Base-by-base conservation (phyloP, 2,113 vertebrate genomes). In the Proteles cristata region DNA sequence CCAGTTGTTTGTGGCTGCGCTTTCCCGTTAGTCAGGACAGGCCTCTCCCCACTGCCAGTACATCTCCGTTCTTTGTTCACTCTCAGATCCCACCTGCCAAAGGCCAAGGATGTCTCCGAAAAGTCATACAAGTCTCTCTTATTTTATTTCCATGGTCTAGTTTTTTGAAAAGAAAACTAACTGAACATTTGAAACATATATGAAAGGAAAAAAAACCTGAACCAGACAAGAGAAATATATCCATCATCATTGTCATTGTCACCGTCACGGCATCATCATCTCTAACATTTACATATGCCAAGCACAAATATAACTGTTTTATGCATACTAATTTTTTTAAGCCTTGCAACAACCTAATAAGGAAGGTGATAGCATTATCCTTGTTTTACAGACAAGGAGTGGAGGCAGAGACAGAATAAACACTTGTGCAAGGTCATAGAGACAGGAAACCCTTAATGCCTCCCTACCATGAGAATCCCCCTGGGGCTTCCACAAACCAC, bases 181-280 rank as follows among this genome's bases (percentile, higher is more conserved):
- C 9, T 79, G 31, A 92, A 92, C 14, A 90, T 81, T 83, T 93
- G 55, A 97, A 95, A 94, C 0, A 71, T 16, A 33, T 80, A 89
- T 28, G 5, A 33, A 86, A 48, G 50, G 61, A 93, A 80, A 94
- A n/a, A 94, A 65, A 94, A 65, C 11, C 17, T n/a, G 2, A 92
- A 86, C 7, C 14, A 81, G 43, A 74, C 12, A 53, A 31, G 21
- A 87, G 55, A 81, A 55, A 83, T 73, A 19, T 65, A 31, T 11
- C 6, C 65, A 31, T 68, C 26, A 61, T 5, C 14, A 74, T 28
- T 4, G 5, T 26, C 11, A 53, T n/a, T 23, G n/a, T 43, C 11
- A 76, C 4, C 6, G 45, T 11, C 45, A 69, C 2, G 33, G 17
- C 0, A 0, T 48, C 74, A 45, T 55, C 43, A 83, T 68, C 25